Base-by-base conservation (phyloP, 2,113 vertebrate genomes). In the Sinocyclocheilus grahami region DNA sequence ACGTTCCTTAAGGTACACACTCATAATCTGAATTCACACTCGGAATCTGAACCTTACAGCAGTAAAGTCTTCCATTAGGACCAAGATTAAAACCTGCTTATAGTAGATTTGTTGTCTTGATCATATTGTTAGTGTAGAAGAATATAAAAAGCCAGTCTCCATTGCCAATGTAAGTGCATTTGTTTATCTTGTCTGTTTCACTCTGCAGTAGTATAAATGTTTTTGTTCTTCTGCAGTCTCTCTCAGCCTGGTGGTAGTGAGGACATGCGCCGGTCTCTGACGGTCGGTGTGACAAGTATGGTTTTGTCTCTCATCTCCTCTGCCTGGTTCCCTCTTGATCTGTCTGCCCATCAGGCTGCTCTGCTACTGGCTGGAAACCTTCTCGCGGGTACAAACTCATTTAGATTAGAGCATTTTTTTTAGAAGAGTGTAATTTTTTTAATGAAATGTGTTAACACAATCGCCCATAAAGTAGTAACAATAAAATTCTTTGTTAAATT, bases 281-380 rank as follows among this genome's bases (percentile, higher is more conserved):
- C 96, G 0, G 93, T 97, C 3, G 97, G 98, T 18, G 96, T 97
- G 96, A 95, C 96, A 10, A 94, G 96, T n/a, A 93, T 96, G 94
- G 89, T 98, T 46, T 95, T 99, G 3, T 97, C 97, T 1, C 93
- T 99, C 14, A 95, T 99, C 22, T 98, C 97, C 0, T 99, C 98
- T 0, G 96, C 96, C 0, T 99, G 98, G 97, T 98, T 99, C 87
- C 98, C 97, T 0, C 90, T 99, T 87, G 98, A 99, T 89, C 96
- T 99, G 18, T 96, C 97, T 14, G 96, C 97, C 24, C 98, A 99
- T 89, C 98, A 99, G 82, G 97, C 99, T 71, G 97, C 97, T 83
- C 93, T 99, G 86, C 85, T 99, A 89, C 93, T 99, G 72, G 95
- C 94, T 30, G 98, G 98, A 86, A 99, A 99, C 90, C 92, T 99